Base-by-base conservation (phyloP, 1,140 invertebrate species). In the Pseudomyrmex cubaensis region DNA sequence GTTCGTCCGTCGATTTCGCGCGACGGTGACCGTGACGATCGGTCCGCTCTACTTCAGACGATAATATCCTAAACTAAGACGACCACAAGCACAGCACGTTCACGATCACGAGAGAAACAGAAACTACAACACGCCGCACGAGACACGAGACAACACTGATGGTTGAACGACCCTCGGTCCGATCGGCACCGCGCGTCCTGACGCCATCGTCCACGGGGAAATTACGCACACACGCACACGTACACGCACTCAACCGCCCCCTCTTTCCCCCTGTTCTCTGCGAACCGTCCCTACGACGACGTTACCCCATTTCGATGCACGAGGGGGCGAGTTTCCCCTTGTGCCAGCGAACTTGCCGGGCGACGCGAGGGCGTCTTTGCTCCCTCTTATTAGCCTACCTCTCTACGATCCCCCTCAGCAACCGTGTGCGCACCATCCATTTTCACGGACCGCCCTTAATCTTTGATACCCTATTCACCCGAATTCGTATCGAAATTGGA, bases 81-180 rank as follows among this genome's bases (percentile, higher is more conserved):
- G 88, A 92, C 82, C 91, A 92, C 90, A 89, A 92, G 84, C 84
- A 92, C 89, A 89, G 82, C 87, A 90, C 90, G 83, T 89, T 92
- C 89, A 90, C 91, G 91, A 92, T 87, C 87, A 92, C 91, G 84
- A 92, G 90, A 89, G 87, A 82, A 35, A 89, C 85, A 89, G 83
- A 82, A 77, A 87, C 76, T 86, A 88, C 88, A 86, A 92, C 88
- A 90, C 85, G 82, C 86, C 88, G 87, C 78, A 91, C 89, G 90
- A 92, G 87, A 92, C 90, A 92, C 91, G 87, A 92, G 87, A 92
- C 91, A 91, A 93, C 88, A 93, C 92, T 93, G 91, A 86, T 90
- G 90, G 90, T 91, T 92, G 90, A 92, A 91, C 91, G 88, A 92
- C 89, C 90, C 91, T 90, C 87, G 72, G 88, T 78, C 85, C 85